Evolutionary conservation across 2,113 vertebrate genomes (phyloP).

Genomic region (Daubentonia madagascariensis): DNA sequence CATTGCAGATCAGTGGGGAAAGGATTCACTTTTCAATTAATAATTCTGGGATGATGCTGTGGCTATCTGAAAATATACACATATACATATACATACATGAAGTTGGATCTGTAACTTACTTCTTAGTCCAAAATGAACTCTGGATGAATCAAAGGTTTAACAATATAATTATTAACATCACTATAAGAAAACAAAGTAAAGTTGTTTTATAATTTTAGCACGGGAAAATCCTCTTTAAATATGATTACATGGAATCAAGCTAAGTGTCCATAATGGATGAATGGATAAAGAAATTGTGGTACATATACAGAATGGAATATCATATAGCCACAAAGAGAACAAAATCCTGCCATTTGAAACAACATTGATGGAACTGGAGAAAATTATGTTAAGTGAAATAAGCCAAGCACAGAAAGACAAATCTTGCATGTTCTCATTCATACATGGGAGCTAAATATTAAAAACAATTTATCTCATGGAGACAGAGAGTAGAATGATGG

Average conservation of each 20-base stretch:
- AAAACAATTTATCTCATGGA: too few species aligned
- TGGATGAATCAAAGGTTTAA: slow-evolving; percentile 39
- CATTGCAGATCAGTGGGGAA: background rate
- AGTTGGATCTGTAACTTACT: background rate
- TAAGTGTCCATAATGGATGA: too few species aligned
- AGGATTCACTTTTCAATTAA: background rate
- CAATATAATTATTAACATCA: background rate
- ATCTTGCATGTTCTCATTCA: too few species aligned
- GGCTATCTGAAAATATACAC: background rate
- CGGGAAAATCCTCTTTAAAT: background rate
- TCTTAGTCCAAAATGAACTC: background rate
- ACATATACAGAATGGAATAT: too few species aligned
- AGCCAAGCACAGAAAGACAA: too few species aligned
- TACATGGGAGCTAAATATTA: too few species aligned
- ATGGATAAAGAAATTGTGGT: too few species aligned
- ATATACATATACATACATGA: background rate
- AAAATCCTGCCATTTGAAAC: too few species aligned
- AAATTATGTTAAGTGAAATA: too few species aligned
- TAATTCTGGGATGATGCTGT: background rate
- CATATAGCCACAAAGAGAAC: too few species aligned
- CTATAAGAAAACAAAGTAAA: background rate
- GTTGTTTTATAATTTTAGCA: background rate
- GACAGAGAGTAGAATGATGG: too few species aligned
- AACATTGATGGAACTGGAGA: too few species aligned
- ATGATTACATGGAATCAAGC: background rate